These are phyloP conservation scores for Mesocentrotus franciscanus DNA, from an alignment of 53 echinoderm and acorn worm species.

Conservation along the genomic window DNA sequence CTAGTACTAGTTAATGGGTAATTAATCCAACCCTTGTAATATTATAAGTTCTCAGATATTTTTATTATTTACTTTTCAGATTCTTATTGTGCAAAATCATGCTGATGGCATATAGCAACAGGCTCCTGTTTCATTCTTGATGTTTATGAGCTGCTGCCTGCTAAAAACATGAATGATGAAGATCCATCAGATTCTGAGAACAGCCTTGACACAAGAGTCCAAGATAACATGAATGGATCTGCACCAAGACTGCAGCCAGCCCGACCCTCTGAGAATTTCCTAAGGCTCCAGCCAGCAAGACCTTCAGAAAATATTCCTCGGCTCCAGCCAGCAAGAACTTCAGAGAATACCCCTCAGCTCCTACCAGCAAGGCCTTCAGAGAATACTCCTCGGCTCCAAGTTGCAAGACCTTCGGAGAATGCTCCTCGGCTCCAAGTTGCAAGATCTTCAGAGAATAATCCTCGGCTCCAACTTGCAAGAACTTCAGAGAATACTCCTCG, in stretches of 20 bases:
- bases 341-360: too few species aligned
- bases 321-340: background rate
- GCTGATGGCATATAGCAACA: background rate
- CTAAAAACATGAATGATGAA: constrained; percentile 27
- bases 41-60: too few species aligned
- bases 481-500: background rate
- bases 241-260: constrained; percentile 5
- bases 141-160: background rate
- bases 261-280: background rate
- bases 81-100: background rate
- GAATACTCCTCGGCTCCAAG: too few species aligned
- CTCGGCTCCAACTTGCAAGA: background rate
- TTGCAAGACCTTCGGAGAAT: background rate
- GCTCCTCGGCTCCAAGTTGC: background rate
- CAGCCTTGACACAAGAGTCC: background rate
- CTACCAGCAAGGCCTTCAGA: too few species aligned
- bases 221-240: background rate
- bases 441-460: background rate
- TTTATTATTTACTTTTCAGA: background rate
- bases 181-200: constrained; percentile 58
- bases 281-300: too few species aligned
- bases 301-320: background rate
- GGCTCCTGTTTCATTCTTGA: background rate
- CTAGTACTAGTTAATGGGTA: too few species aligned
- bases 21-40: too few species aligned